Percentiles rank a stretch among this genome's conserved stretches.
Evolutionary conservation across 1,140 invertebrate species (phyloP).

Genomic region (Neodiprion lecontei): DNA sequence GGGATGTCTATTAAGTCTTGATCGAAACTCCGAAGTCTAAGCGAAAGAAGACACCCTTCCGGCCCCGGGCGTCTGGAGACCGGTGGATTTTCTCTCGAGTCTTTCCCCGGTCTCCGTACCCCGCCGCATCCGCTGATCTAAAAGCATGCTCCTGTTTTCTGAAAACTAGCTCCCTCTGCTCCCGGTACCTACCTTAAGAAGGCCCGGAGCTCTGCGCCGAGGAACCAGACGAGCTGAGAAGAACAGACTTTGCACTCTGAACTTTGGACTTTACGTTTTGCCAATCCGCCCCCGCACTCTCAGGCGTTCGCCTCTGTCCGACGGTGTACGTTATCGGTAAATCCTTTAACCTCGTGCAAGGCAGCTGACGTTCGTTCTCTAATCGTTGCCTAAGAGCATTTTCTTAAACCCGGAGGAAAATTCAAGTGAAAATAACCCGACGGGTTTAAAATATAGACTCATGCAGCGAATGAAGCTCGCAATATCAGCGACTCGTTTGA

Average conservation of each 20-base stretch:
- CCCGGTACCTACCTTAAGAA: no score
- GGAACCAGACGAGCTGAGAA: constrained; percentile 16
- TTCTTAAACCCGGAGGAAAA: no score
- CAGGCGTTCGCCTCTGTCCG: constrained; percentile 14
- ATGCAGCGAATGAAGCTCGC: no score
- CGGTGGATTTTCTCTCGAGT: neutral
- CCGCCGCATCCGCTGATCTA: neutral
- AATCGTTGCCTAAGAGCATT: no score
- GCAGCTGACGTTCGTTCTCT: no score
- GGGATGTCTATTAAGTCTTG: neutral
- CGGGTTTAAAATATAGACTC: no score
- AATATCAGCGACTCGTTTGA: no score
- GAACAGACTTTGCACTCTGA: constrained; percentile 55
- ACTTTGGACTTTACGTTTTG: constrained; percentile 42
- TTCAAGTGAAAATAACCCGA: no score
- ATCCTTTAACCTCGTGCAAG: neutral
- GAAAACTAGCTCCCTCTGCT: neutral
- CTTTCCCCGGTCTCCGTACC: neutral
- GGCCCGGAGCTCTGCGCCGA: neutral
- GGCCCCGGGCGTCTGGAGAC: neutral
- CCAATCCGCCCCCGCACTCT: neutral
- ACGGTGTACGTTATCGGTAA: neutral
- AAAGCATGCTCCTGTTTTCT: neutral
- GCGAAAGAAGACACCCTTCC: no score
- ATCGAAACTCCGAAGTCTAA: neutral